Evolutionary conservation across 2,888 invertebrate species (phyloP).

Genomic region (Andrena dorsata): DNA sequence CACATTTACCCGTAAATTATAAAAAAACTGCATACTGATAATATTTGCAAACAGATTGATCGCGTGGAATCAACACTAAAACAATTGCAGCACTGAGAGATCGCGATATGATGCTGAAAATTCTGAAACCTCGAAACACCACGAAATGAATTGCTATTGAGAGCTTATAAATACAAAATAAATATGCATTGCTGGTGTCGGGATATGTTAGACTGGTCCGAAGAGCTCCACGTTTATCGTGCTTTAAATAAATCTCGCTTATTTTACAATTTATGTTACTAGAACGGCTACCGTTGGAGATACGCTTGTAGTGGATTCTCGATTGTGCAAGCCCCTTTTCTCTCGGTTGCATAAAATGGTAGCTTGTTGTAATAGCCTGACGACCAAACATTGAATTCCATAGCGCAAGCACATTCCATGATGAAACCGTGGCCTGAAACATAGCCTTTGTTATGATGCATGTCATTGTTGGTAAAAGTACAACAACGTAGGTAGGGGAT

Average conservation of each 20-base stretch:
- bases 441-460: neutral
- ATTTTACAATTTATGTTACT: conserved; percentile 7
- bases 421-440: conserved; percentile 72
- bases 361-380: conserved; percentile 71
- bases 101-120: neutral
- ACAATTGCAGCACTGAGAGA: neutral
- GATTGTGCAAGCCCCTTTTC: conserved; percentile 73
- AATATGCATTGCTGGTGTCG: conserved; percentile 43
- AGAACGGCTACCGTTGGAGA: conserved; percentile 53
- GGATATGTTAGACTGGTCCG: neutral
- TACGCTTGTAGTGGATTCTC: conserved; percentile 78
- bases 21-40: neutral
- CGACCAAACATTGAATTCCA: conserved; percentile 81
- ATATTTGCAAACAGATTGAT: neutral
- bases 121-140: neutral
- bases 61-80: neutral
- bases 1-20: neutral
- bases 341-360: conserved; percentile 78
- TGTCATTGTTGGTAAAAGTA: neutral
- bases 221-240: neutral
- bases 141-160: conserved; percentile 18
- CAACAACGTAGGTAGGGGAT: no score
- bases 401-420: conserved; percentile 84
- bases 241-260: neutral
- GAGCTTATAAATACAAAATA: conserved; percentile 57